These are phyloP conservation scores for Sebastes itinus DNA, from an alignment of 2,797 vertebrate species.

Conservation along the genomic window DNA sequence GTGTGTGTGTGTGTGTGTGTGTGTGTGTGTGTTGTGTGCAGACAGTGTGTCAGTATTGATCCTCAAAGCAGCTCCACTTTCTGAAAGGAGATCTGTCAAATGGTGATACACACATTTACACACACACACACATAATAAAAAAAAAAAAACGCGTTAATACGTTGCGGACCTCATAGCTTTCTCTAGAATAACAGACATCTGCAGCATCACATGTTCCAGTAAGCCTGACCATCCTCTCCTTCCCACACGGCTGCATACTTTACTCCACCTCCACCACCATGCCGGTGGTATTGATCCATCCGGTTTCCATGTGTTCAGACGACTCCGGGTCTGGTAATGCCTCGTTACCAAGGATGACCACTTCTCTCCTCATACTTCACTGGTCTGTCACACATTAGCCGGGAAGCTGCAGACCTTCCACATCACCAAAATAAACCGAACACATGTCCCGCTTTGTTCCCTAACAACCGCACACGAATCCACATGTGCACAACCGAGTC, in stretches of 20 bases:
- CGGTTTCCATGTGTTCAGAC: slow-evolving; percentile 42
- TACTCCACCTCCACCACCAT: slow-evolving; percentile 26
- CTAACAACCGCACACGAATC: slow-evolving; percentile 27
- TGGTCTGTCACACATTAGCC: slow-evolving; percentile 34
- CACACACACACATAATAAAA: slow-evolving; percentile 17
- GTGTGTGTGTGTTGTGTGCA: slow-evolving; percentile 40
- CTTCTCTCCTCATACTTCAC: slow-evolving; percentile 51
- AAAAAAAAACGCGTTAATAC: slow-evolving; percentile 25
- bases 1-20: background rate
- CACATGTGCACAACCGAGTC: background rate
- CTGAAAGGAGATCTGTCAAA: slow-evolving; percentile 75
- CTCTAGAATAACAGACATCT: slow-evolving; percentile 44
- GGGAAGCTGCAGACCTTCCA: slow-evolving; percentile 24
- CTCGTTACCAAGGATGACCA: slow-evolving; percentile 45
- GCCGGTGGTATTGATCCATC: slow-evolving; percentile 49
- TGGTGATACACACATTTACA: slow-evolving; percentile 60
- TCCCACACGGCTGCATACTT: slow-evolving; percentile 42
- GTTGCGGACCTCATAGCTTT: slow-evolving; percentile 19
- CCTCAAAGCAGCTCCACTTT: slow-evolving; percentile 73
- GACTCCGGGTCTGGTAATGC: slow-evolving; percentile 11
- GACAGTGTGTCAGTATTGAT: slow-evolving; percentile 74
- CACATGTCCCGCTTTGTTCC: slow-evolving; percentile 36
- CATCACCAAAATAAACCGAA: slow-evolving; percentile 34
- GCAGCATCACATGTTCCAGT: slow-evolving; percentile 53
- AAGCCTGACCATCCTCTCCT: background rate